These are phyloP conservation scores for Heterodera schachtii DNA, from an alignment of 1,140 invertebrate species.

Conservation along the genomic window DNA sequence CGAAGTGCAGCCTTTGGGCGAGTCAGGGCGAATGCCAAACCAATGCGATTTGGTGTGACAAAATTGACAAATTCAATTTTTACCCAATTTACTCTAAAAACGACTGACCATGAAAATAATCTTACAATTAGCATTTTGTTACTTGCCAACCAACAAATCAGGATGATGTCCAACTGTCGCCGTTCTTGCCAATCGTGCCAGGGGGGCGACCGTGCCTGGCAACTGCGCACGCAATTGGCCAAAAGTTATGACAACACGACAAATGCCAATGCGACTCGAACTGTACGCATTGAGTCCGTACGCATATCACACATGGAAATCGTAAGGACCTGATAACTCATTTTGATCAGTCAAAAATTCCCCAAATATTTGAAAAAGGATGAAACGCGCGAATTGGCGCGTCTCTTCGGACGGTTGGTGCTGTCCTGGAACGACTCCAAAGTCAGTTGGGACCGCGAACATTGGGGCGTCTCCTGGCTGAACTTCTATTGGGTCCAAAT, in stretches of 20 bases:
- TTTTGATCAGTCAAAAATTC: background rate
- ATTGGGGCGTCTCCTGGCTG: conserved; percentile 64
- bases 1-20: conserved; percentile 63
- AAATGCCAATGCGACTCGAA: conserved; percentile 44
- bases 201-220: conserved; percentile 63
- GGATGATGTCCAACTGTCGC: conserved; percentile 65
- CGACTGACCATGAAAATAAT: too few relatives aligned
- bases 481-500: conserved; percentile 66
- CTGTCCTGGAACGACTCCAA: conserved; percentile 63
- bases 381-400: conserved; percentile 31
- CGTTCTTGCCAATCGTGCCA: conserved; percentile 65
- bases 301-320: conserved; percentile 62
- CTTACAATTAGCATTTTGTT: too few relatives aligned
- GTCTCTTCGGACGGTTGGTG: conserved; percentile 58
- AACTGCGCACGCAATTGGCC: conserved; percentile 56
- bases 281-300: conserved; percentile 58
- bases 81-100: background rate
- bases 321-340: conserved; percentile 23
- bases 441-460: conserved; percentile 62
- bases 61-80: background rate
- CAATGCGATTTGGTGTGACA: conserved; percentile 61
- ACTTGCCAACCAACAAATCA: background rate
- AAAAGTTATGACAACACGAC: conserved; percentile 61
- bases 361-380: conserved; percentile 14
- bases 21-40: conserved; percentile 63